Percentiles rank a stretch among this genome's conserved stretches.
Evolutionary conservation across 1,140 invertebrate genomes (phyloP).

Genomic region (Pseudomyrmex concolor): DNA sequence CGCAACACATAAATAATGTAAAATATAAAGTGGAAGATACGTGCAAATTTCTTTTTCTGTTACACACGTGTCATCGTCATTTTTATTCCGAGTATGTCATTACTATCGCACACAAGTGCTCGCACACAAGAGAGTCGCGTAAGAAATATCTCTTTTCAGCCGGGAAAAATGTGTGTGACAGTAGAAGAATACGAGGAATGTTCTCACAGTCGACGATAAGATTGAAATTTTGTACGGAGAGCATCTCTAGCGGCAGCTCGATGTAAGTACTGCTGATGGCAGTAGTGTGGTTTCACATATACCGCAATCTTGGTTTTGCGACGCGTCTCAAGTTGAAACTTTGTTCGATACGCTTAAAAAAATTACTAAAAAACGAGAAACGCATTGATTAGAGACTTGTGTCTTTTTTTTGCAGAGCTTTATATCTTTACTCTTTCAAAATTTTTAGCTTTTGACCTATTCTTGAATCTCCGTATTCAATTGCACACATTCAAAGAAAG

Average conservation of each 20-base stretch:
- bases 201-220: constrained; percentile 55
- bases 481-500: not conserved
- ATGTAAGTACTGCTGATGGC: not conserved
- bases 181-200: constrained; percentile 18
- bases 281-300: not conserved
- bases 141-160: constrained; percentile 20
- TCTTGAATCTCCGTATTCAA: not conserved
- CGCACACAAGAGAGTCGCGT: constrained; percentile 19
- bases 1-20: not conserved
- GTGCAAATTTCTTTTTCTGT: constrained; percentile 9
- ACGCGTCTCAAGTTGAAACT: constrained; percentile 26
- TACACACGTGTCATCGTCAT: not conserved
- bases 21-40: constrained; percentile 15
- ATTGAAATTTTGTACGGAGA: constrained; percentile 31
- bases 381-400: no score
- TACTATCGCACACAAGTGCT: not conserved
- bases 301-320: constrained; percentile 10
- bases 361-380: no score
- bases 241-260: not conserved
- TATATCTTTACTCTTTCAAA: no score
- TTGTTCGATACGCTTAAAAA: not conserved
- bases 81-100: constrained; percentile 33
- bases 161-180: not conserved
- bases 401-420: no score
- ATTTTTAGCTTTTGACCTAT: not conserved